Percentiles rank a stretch among this genome's conserved stretches.
Conservation (phyloP, 2,888 invertebrate genomes). For the Lacanobia wlatinum region DNA sequence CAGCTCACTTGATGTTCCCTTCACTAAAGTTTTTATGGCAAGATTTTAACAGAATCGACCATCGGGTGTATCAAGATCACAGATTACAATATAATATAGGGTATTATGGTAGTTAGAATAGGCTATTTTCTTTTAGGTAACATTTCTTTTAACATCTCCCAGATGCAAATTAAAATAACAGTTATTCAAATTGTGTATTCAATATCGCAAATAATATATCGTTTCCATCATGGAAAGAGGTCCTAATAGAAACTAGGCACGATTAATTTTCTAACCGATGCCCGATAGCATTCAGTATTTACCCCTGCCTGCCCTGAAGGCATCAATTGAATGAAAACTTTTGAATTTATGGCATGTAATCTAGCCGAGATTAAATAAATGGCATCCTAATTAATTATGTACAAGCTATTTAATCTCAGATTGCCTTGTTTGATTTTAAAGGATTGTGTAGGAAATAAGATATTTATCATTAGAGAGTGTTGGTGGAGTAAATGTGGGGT, state of each 20-base stretch:
- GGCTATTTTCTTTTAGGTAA: background rate
- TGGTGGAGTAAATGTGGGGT: slow-evolving; percentile 14
- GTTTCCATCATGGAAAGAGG: slow-evolving; percentile 19
- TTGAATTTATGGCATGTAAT: slow-evolving; percentile 59
- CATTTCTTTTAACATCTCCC: background rate
- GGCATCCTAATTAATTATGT: slow-evolving; percentile 58
- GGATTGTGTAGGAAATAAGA: slow-evolving; percentile 43
- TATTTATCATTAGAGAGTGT: slow-evolving; percentile 40
- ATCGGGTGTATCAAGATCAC: no score
- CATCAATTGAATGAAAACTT: slow-evolving; percentile 56
- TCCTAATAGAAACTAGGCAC: slow-evolving; percentile 54
- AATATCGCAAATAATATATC: slow-evolving; percentile 13
- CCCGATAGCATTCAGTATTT: slow-evolving; percentile 61
- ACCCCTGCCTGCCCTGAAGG: slow-evolving; percentile 59
- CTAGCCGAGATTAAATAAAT: slow-evolving; percentile 62
- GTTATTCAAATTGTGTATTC: slow-evolving; percentile 22
- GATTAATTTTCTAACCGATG: slow-evolving; percentile 51
- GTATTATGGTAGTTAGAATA: background rate
- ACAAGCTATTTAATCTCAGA: slow-evolving; percentile 42
- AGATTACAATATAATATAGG: no score
- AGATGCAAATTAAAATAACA: slow-evolving; percentile 1
- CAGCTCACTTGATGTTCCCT: no score
- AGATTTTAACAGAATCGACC: background rate
- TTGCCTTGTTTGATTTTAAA: slow-evolving; percentile 55
- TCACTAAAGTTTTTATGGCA: background rate